Evolutionary conservation across 1,140 invertebrate species (phyloP), one percentile per base, ranked within the genome.

Genomic region (Brachystomella parvula): DNA sequence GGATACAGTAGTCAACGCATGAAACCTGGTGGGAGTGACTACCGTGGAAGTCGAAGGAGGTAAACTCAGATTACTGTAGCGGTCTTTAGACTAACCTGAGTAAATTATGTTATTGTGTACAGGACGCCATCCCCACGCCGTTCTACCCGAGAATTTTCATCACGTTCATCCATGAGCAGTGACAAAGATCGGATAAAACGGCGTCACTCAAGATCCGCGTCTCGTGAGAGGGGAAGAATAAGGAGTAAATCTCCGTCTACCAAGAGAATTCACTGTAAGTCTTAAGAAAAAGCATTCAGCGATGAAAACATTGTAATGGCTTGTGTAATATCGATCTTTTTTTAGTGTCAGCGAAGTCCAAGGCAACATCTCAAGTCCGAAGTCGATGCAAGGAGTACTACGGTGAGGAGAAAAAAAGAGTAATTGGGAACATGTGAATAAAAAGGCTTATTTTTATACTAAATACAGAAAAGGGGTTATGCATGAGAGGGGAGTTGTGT

Each of bases 401-500:
- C 39, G 39, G 39, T 44, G 9, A 44, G 39, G n/a, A n/a, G n/a
- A n/a, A n/a, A n/a, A n/a, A n/a, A 9, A 12, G 9, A 44, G 39
- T 44, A 44, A 12, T 44, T 9, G 39, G 9, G 39, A n/a, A 12
- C n/a, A 12, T 12, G n/a, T 44, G 9, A 9, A 44, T 44, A n/a
- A n/a, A 12, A 44, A 12, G 9, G 39, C n/a, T n/a, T 12, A 44
- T 44, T 44, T 9, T 12, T 65, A 33, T 35, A 39, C 64, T 62
- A 53, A 65, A 76, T 76, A 31, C 77, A 89, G 91, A 94, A 79
- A 92, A 92, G 78, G 94, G 94, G 2, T 96, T 90, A 76, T 98
- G 95, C 77, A 92, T 96, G 85, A 82, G 90, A 30, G 94, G 94
- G 9, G 93, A 97, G 78, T 83, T 93, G 56, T 98, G 95, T 79